Conservation (phyloP, 2,888 invertebrate genomes). For the Electrophaes corylata region DNA sequence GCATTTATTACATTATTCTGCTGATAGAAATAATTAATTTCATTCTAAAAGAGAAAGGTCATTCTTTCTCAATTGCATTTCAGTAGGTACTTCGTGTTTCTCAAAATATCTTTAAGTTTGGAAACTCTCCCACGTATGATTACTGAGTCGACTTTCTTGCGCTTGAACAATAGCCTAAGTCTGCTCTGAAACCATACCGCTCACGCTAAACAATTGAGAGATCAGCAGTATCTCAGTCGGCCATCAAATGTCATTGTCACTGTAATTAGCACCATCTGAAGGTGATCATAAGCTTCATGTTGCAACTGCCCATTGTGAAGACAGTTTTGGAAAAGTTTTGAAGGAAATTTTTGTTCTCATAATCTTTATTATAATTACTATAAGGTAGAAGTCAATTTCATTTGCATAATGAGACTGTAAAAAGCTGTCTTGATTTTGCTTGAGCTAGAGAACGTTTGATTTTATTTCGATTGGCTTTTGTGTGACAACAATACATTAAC, state of each 20-base stretch:
- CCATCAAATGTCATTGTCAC: constrained; percentile 71
- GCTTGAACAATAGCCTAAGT: constrained; percentile 50
- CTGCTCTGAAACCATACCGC: constrained; percentile 54
- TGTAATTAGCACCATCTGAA: constrained; percentile 54
- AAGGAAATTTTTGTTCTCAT: constrained; percentile 13
- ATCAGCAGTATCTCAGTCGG: constrained; percentile 65
- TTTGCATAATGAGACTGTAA: constrained; percentile 13
- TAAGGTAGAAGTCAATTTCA: not conserved
- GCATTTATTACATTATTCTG: no score
- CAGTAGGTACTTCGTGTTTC: constrained; percentile 13
- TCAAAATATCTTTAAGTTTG: constrained; percentile 21
- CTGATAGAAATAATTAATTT: no score
- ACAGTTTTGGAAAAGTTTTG: constrained; percentile 18
- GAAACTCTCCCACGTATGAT: constrained; percentile 44
- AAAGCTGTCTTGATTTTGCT: not conserved
- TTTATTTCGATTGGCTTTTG: not conserved
- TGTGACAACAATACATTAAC: not conserved
- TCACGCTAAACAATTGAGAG: constrained; percentile 71
- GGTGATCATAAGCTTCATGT: constrained; percentile 30
- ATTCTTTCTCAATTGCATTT: constrained; percentile 12
- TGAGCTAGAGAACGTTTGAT: not conserved
- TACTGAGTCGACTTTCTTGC: constrained; percentile 58
- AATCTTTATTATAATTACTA: not conserved
- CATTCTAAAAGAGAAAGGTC: constrained; percentile 11
- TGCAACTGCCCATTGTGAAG: constrained; percentile 18